Evolutionary conservation across 2,113 vertebrate genomes (phyloP).

Genomic region (Xiphophorus maculatus): DNA sequence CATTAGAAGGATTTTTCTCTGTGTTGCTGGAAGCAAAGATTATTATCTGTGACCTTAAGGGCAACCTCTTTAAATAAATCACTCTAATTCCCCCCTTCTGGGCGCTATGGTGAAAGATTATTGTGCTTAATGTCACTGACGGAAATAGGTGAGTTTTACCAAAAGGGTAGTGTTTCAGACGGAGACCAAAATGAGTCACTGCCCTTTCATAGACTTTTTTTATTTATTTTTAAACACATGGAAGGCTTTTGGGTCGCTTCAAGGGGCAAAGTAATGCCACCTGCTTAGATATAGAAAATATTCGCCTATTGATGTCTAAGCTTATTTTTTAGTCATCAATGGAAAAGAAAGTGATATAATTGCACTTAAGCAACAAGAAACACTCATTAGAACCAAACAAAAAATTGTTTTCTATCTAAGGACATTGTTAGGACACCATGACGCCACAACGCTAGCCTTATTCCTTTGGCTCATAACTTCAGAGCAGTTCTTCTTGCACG

Average conservation of each 20-base stretch:
- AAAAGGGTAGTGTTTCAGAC: slow-evolving; percentile 6
- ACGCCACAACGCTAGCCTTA: neutral
- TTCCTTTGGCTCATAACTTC: too few species aligned
- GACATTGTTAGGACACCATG: neutral
- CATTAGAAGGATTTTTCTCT: slow-evolving; percentile 1
- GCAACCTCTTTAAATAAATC: slow-evolving; percentile 13
- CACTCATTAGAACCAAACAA: neutral
- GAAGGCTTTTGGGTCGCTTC: slow-evolving; percentile 2
- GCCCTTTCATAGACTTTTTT: slow-evolving; percentile 16
- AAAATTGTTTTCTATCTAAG: neutral
- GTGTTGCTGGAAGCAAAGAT: slow-evolving; percentile 3
- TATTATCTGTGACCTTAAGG: slow-evolving; percentile 12
- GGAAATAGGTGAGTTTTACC: slow-evolving; percentile 7
- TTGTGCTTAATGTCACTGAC: slow-evolving; percentile 9
- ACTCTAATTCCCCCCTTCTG: neutral
- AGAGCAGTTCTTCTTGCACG: neutral
- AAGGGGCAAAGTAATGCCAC: neutral
- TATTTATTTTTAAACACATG: neutral
- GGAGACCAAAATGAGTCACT: slow-evolving; percentile 10
- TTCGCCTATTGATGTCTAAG: too few species aligned
- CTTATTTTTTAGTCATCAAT: neutral
- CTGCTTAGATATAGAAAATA: neutral
- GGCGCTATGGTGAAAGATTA: neutral
- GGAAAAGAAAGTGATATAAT: neutral
- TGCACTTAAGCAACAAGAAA: neutral